Base-by-base conservation (phyloP, 2,797 vertebrate species). In the Trematomus bernacchii region DNA sequence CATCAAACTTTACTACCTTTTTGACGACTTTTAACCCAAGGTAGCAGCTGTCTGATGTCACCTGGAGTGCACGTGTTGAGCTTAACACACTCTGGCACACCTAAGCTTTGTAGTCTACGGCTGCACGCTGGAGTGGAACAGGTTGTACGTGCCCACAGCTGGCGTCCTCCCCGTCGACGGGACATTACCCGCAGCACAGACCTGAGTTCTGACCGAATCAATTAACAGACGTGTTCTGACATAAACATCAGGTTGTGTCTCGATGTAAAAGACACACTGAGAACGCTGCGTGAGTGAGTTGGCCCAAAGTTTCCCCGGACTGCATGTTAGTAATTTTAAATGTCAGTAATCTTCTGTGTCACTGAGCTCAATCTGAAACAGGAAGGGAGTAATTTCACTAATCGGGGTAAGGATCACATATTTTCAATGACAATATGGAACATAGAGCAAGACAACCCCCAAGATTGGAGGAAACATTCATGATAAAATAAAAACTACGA, bases 41-140 rank as follows among this genome's bases (percentile, higher is more conserved):
- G 87, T 86, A 91, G 88, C 91, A 91, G 92, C 89, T 92, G 92
- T 76, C 82, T 57, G 71, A 85, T 91, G 88, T 91, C 83, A 88
- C 90, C 89, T 82, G 91, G 80, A 90, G 90, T 86, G 76, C 70
- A 76, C 48, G 85, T 83, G 82, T 84, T 93, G 92, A 95, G 89
- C 82, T 76, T 93, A 94, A 95, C 79, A 12, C 83, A 83, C 76
- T 83, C 76, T 94, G 92, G 91, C 93, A 93, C 87, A 89, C 78
- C 80, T 80, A 79, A 75, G 76, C 85, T 87, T 82, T 78, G 65
- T 64, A 79, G 80, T 90, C 80, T 47, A 60, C 12, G 81, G 74
- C 80, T 88, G 89, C 83, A 88, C 84, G 80, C 50, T 86, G 84
- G 79, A 79, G 83, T 87, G 85, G 83, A 91, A 89, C 76, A 63